Evolutionary conservation across 2,888 invertebrate genomes (phyloP), one percentile per base, ranked within the genome.

Genomic region (Sturmia bella): DNA sequence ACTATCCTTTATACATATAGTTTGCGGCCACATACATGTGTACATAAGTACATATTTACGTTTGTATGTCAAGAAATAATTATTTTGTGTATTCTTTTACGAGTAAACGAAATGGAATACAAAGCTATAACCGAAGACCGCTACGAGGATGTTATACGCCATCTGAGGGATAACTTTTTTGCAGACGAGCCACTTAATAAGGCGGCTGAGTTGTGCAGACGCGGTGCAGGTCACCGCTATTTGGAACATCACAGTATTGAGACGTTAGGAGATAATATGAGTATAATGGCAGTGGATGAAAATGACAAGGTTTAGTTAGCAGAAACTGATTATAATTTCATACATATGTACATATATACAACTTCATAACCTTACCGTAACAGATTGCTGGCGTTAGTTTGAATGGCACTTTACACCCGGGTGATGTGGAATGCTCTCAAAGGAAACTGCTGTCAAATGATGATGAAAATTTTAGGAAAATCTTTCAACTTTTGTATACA

Each of bases 131-230:
- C 87, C 1, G 84, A 84, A 57, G 88, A 89, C 50, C 86, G 89
- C 75, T 89, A 92, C 85, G 92, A 93, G 27, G 93, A 93, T 27
- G 95, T 96, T 61, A 93, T 96, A 81, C 90, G 92, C 27, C 96
- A 96, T 88, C 92, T 96, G 64, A 92, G 95, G 41, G 91, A 93
- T 84, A 95, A 94, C 87, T 95, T 95, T 92, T 96, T 96, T 89
- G 94, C 95, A 0, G 96, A 96, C 88, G 96, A 96, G 89, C 96
- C 96, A 0, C 92, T 96, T 56, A 96, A 96, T 91, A 93, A 93
- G 85, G 95, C 96, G 0, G 94, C 96, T n/a, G 93, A 93, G 12
- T 92, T 96, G 6, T 96, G 96, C 87, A 85, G 85, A 2, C 90
- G 93, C 63, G 96, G 96, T 0, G 93, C 94, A 86, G 93, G 94